Conservation (phyloP, 2,113 vertebrate species). For the Prolemur simus region DNA sequence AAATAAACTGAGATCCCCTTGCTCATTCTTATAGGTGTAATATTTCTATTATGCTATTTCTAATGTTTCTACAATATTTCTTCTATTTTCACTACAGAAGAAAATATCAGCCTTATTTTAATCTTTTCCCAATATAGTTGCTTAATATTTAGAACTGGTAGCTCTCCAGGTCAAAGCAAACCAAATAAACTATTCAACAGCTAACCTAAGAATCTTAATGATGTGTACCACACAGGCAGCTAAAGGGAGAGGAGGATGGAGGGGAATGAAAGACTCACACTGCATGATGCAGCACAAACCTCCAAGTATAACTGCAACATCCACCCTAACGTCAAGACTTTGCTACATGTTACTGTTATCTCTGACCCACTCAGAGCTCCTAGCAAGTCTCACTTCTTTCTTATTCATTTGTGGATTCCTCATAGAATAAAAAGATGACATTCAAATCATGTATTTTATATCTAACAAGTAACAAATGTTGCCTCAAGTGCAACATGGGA, state of each 20-base stretch:
- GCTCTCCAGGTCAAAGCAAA: neutral
- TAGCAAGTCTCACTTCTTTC: neutral
- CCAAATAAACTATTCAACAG: neutral
- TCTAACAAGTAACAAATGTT: neutral
- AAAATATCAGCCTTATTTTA: neutral
- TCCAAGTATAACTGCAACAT: neutral
- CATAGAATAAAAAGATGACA: neutral
- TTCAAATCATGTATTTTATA: rapidly evolving
- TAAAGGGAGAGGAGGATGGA: rapidly evolving
- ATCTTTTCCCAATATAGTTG: neutral
- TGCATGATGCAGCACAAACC: neutral
- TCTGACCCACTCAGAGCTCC: neutral
- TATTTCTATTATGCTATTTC: too few species aligned
- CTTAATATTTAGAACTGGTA: neutral
- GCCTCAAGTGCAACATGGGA: neutral
- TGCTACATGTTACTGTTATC: neutral
- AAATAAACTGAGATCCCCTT: neutral
- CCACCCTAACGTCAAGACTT: neutral
- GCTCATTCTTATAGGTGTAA: neutral
- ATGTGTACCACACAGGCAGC: neutral
- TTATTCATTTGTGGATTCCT: neutral
- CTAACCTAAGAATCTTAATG: neutral
- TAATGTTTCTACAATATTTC: too few species aligned
- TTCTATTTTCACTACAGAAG: neutral
- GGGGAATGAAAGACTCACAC: neutral